Evolutionary conservation across 2,113 vertebrate genomes (phyloP).

Genomic region (Tricholaema leucomelas): DNA sequence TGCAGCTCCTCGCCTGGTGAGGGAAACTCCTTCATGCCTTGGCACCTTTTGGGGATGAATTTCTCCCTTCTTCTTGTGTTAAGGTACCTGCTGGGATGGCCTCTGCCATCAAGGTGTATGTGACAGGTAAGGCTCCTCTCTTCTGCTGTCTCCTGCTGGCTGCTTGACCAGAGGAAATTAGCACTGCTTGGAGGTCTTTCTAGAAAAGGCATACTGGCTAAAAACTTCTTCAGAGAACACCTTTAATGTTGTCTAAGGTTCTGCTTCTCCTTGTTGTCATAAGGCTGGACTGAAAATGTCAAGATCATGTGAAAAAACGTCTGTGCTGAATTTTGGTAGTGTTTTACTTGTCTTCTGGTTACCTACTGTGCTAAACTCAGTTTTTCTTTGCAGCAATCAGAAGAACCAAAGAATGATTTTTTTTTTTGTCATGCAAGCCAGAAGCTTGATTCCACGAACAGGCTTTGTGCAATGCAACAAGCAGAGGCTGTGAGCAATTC

Average conservation of each 20-base stretch:
- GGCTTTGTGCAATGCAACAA: not conserved
- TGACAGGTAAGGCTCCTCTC: not conserved
- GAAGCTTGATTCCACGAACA: not conserved
- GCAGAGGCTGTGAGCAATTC: not conserved
- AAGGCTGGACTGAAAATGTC: not conserved
- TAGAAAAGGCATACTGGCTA: not conserved
- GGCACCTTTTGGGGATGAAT: accelerated
- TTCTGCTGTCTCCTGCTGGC: not conserved
- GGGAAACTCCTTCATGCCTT: not conserved
- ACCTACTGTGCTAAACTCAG: not conserved
- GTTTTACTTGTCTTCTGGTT: not conserved
- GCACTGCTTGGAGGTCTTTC: not conserved
- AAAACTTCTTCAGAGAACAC: not conserved
- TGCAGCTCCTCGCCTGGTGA: accelerated
- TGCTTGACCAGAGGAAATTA: not conserved
- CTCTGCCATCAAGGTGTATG: not conserved
- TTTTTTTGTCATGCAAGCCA: not conserved
- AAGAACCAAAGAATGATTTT: not conserved
- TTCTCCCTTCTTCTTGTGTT: not conserved
- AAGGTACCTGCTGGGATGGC: accelerated
- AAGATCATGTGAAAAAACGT: not conserved
- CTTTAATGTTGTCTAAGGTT: not conserved
- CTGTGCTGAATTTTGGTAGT: not conserved
- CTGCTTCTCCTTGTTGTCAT: not conserved
- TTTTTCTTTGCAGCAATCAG: not conserved